phyloP scores from a whole-genome alignment of 2,797 vertebrate genomes.

The Pelobates cultripes region DNA sequence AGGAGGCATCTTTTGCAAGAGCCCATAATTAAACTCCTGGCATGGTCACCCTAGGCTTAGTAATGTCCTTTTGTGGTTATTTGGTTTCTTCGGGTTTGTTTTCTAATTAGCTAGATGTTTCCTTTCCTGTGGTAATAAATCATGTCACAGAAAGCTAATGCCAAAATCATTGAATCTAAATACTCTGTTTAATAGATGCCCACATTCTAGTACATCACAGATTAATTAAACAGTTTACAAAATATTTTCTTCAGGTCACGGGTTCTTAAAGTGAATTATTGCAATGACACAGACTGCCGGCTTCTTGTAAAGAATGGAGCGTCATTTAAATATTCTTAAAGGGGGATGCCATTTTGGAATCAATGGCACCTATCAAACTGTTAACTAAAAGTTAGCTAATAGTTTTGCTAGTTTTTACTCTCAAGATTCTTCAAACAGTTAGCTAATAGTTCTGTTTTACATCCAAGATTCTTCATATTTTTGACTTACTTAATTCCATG shows the following conservation, averaged over 20 bases:
- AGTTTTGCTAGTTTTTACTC: no score
- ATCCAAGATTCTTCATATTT: no score
- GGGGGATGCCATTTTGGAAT: no score
- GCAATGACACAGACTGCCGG: background rate
- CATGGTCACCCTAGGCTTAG: background rate
- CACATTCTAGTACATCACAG: background rate
- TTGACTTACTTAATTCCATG: no score
- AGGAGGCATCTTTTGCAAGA: no score
- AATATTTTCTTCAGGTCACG: background rate
- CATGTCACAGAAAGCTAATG: constrained; percentile 13
- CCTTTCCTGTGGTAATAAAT: constrained; percentile 11
- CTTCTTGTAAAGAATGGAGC: no score
- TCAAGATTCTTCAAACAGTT: no score
- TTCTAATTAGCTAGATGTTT: background rate
- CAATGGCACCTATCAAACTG: no score
- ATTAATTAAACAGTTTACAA: background rate
- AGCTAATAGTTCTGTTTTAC: no score
- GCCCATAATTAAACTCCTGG: no score
- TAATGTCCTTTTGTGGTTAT: background rate
- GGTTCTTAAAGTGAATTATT: constrained; percentile 18
- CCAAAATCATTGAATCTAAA: background rate
- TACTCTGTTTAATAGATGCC: constrained; percentile 4
- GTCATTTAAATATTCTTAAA: no score
- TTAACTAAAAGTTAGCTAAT: no score
- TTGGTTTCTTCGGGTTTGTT: background rate